Conservation (phyloP, 1,140 invertebrate species). For the Diuraphis noxia region DNA sequence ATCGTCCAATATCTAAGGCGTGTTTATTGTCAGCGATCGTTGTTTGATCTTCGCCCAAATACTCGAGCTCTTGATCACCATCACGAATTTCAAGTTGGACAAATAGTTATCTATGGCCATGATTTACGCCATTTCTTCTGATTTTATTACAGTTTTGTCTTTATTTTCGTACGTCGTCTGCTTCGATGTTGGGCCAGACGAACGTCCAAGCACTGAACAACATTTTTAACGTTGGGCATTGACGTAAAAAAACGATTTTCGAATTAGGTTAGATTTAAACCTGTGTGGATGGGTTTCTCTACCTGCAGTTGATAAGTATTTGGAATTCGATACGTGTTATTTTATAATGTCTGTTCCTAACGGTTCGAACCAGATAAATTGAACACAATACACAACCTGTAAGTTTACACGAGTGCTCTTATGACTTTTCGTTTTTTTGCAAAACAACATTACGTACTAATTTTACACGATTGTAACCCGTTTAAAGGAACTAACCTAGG, state of each 20-base stretch:
- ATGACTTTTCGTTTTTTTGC: neutral
- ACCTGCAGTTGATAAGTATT: neutral
- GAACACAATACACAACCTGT: neutral
- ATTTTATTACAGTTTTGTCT: neutral
- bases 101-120: neutral
- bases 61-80: neutral
- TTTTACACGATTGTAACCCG: neutral
- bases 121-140: neutral
- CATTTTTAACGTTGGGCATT: neutral
- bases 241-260: neutral
- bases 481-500: neutral
- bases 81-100: neutral
- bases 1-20: too few relatives aligned
- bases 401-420: neutral
- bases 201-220: neutral
- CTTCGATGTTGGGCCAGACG: accelerated
- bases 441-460: neutral
- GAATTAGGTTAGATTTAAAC: neutral
- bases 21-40: neutral
- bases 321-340: neutral
- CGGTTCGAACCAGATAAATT: neutral
- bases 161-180: too few relatives aligned
- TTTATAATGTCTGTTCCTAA: too few relatives aligned
- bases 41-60: neutral
- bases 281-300: neutral